Percentiles rank a stretch among this genome's conserved stretches.
Conservation (phyloP, 2,113 vertebrate species). For the Odontophorus gujanensis region DNA sequence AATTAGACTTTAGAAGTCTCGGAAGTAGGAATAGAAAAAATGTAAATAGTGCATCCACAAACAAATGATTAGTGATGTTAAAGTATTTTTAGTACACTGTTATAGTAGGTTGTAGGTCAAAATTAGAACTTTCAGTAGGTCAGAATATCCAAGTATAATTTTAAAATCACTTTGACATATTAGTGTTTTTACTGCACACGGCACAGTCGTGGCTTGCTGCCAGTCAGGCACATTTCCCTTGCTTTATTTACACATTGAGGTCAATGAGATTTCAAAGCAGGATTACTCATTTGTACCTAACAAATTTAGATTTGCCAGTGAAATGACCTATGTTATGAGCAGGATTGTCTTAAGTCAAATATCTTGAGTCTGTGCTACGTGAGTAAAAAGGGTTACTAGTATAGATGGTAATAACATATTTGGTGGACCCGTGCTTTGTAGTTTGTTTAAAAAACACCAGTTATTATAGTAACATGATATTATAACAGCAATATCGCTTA, state of each 20-base stretch:
- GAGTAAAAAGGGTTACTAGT: neutral
- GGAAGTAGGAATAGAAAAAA: neutral
- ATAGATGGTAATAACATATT: neutral
- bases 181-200: conserved; percentile 32
- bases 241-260: conserved; percentile 55
- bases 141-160: neutral
- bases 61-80: neutral
- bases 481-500: neutral
- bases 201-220: neutral
- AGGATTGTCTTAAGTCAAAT: neutral
- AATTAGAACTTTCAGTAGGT: neutral
- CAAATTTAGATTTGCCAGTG: neutral
- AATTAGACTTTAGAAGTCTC: neutral
- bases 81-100: neutral
- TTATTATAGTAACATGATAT: neutral
- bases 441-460: neutral
- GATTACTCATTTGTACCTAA: conserved; percentile 48
- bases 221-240: conserved; percentile 36
- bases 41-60: neutral
- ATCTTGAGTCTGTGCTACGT: fast-evolving
- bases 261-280: conserved; percentile 40
- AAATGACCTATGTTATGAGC: conserved; percentile 31
- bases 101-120: neutral
- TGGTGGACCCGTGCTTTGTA: neutral
- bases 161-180: conserved; percentile 18